phyloP scores from a whole-genome alignment of 1,140 invertebrate genomes.

The Carcinoscorpius rotundicauda region DNA sequence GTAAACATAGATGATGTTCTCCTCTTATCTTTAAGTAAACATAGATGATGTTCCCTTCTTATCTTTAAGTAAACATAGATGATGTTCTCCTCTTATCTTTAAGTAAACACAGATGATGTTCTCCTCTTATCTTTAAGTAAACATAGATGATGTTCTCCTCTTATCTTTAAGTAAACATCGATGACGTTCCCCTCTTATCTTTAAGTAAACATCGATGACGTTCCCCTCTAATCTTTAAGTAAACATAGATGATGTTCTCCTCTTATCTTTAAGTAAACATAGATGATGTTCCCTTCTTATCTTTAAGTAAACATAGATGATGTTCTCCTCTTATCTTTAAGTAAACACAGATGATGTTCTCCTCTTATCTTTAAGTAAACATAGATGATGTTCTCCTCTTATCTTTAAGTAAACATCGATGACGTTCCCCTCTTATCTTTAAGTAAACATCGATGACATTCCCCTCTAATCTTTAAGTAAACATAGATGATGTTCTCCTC shows the following conservation, averaged over 20 bases:
- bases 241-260: constrained; percentile 11
- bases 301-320: constrained; percentile 10
- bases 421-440: constrained; percentile 7
- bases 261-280: constrained; percentile 5
- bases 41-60: constrained; percentile 14
- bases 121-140: constrained; percentile 4
- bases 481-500: constrained; percentile 13
- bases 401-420: constrained; percentile 2
- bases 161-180: constrained; percentile 5
- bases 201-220: constrained; percentile 1
- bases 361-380: constrained; percentile 4
- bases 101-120: constrained; percentile 13
- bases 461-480: constrained; percentile 1
- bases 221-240: constrained; percentile 6
- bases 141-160: constrained; percentile 13
- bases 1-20: constrained; percentile 11
- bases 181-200: constrained; percentile 8
- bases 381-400: constrained; percentile 14
- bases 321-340: constrained; percentile 8
- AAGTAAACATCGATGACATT: constrained; percentile 10
- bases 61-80: constrained; percentile 3
- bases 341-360: constrained; percentile 11
- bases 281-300: constrained; percentile 13
- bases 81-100: constrained; percentile 12
- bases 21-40: constrained; percentile 4